Percentiles rank a stretch among this genome's conserved stretches.
Evolutionary conservation across 2,888 invertebrate species (phyloP).

Genomic region (Drosophila fulvimacula): DNA sequence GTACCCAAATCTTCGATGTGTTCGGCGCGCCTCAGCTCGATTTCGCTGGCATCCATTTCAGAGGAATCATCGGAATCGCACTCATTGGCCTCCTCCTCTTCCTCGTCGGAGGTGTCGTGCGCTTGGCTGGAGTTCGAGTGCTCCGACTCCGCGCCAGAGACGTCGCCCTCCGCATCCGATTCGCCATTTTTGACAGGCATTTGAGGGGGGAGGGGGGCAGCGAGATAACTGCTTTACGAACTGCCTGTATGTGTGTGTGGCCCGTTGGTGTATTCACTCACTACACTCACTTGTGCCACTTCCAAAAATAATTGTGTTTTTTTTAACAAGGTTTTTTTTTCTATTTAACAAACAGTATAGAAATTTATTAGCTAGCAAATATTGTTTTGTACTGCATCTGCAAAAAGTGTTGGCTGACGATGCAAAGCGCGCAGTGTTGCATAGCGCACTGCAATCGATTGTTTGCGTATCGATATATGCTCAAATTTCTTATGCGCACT

Average conservation of each 20-base stretch:
- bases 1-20: slow-evolving; percentile 92
- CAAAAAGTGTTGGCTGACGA: slow-evolving; percentile 57
- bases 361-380: slow-evolving; percentile 24
- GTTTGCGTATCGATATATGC: slow-evolving; percentile 4
- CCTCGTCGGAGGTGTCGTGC: slow-evolving; percentile 88
- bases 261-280: slow-evolving; percentile 4
- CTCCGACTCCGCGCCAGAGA: slow-evolving; percentile 90
- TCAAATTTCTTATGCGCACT: neutral
- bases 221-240: slow-evolving; percentile 3
- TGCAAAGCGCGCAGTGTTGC: slow-evolving; percentile 37
- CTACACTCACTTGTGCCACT: neutral
- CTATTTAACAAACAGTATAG: neutral
- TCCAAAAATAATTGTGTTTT: neutral
- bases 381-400: slow-evolving; percentile 49
- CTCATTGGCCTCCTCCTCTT: slow-evolving; percentile 89
- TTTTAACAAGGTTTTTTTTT: neutral
- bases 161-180: slow-evolving; percentile 87
- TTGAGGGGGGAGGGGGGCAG: slow-evolving; percentile 26
- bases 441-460: neutral
- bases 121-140: slow-evolving; percentile 89
- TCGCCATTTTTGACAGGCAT: slow-evolving; percentile 90
- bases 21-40: slow-evolving; percentile 92
- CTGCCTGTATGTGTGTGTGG: neutral
- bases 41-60: slow-evolving; percentile 97
- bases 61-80: slow-evolving; percentile 94